Percentiles rank a stretch among this genome's conserved stretches.
phyloP scores from a whole-genome alignment of 2,888 invertebrate species.

The Allolobophora icterica region DNA sequence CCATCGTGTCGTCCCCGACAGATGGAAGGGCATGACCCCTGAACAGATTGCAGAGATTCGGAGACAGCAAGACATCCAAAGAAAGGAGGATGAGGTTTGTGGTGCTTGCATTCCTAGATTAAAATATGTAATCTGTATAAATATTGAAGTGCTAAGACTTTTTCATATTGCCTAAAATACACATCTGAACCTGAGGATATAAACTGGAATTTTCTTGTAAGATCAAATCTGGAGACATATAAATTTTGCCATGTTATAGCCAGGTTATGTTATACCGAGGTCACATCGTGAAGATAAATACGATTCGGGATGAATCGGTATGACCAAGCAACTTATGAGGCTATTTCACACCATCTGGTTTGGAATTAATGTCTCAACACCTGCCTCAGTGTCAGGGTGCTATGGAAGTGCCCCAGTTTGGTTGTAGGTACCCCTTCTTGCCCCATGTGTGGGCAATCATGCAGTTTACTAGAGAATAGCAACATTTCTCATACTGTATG shows the following conservation, averaged over 20 bases:
- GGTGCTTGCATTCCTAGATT: background rate
- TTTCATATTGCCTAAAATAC: too few species aligned
- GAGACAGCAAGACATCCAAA: constrained; percentile 73
- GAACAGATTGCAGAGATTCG: constrained; percentile 77
- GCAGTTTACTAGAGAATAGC: too few species aligned
- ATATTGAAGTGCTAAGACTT: too few species aligned
- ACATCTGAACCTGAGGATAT: background rate
- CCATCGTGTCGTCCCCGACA: constrained; percentile 68
- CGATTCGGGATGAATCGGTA: too few species aligned
- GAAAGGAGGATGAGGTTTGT: constrained; percentile 75
- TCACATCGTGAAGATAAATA: background rate
- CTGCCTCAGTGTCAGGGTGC: too few species aligned
- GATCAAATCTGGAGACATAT: background rate
- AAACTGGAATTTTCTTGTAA: background rate
- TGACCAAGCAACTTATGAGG: too few species aligned
- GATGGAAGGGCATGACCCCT: constrained; percentile 81
- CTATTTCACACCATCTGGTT: too few species aligned
- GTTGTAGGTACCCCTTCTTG: too few species aligned
- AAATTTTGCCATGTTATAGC: background rate
- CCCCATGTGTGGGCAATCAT: too few species aligned
- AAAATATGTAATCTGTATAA: background rate
- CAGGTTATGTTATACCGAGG: background rate
- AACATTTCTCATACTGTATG: too few species aligned
- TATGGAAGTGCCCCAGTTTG: too few species aligned
- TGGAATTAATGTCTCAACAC: too few species aligned